Percentiles rank a stretch among this genome's conserved stretches.
Conservation (phyloP, 2,113 vertebrate species). For the Zosterops pallidus region DNA sequence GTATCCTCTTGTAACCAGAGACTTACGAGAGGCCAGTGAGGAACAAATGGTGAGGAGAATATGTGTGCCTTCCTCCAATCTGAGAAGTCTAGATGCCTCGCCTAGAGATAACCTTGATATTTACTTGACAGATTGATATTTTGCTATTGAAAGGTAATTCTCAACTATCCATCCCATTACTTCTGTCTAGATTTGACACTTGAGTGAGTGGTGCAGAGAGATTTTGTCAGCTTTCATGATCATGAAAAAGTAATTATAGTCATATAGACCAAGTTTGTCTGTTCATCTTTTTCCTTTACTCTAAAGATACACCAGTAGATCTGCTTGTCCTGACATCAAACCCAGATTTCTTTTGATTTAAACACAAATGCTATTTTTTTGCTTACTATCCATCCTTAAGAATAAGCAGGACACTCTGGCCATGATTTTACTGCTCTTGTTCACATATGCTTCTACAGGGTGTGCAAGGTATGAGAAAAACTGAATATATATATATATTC, state of each 20-base stretch:
- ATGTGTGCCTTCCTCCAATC: background rate
- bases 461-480: background rate
- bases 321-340: background rate
- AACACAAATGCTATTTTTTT: background rate
- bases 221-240: background rate
- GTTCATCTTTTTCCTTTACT: background rate
- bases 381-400: background rate
- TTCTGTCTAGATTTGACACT: background rate
- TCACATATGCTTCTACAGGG: background rate
- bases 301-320: background rate
- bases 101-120: background rate
- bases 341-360: background rate
- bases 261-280: background rate
- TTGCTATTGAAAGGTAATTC: background rate
- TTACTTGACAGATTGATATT: background rate
- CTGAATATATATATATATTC: too few species aligned
- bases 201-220: background rate
- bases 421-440: background rate
- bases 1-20: background rate
- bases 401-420: background rate
- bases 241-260: background rate
- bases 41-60: background rate
- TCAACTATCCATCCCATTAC: background rate
- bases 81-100: background rate
- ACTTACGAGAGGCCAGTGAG: background rate